Evolutionary conservation across 2,888 invertebrate species (phyloP).

Genomic region (Megastigmus dorsalis): DNA sequence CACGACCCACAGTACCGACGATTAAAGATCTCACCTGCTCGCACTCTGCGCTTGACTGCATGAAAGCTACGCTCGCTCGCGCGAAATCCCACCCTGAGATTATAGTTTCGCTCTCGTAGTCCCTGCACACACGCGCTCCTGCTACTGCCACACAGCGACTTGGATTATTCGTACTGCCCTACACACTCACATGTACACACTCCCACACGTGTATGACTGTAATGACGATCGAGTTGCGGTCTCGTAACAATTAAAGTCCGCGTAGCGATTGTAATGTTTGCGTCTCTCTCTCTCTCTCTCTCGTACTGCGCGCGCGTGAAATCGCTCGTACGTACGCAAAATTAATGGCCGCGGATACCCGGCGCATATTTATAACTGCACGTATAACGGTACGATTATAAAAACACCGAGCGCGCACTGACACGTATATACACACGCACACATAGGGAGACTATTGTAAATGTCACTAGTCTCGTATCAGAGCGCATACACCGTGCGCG

Average conservation of each 20-base stretch:
- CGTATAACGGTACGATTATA: too few species aligned
- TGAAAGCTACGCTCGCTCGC: too few species aligned
- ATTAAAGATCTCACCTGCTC: slow-evolving; percentile 2
- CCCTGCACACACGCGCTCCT: not conserved
- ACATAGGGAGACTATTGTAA: too few species aligned
- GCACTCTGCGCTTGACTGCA: too few species aligned
- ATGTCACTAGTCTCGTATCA: too few species aligned
- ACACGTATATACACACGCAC: too few species aligned
- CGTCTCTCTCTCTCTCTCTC: not conserved
- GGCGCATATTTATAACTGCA: too few species aligned
- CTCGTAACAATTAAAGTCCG: slow-evolving; percentile 20
- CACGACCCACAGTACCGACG: not conserved
- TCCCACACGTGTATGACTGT: not conserved
- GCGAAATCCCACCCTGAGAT: slow-evolving; percentile 34
- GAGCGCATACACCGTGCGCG: too few species aligned
- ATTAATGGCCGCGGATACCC: too few species aligned
- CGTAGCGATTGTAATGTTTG: not conserved
- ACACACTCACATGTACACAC: not conserved
- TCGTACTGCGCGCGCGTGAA: not conserved
- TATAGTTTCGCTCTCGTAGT: slow-evolving; percentile 12
- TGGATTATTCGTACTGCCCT: slow-evolving; percentile 26
- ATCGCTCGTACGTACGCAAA: too few species aligned
- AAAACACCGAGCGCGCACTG: too few species aligned
- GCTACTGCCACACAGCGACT: not conserved
- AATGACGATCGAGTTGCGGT: slow-evolving; percentile 14